Evolutionary conservation across 2,888 invertebrate genomes (phyloP), one percentile per base, ranked within the genome.

Genomic region (Meteorus colon): DNA sequence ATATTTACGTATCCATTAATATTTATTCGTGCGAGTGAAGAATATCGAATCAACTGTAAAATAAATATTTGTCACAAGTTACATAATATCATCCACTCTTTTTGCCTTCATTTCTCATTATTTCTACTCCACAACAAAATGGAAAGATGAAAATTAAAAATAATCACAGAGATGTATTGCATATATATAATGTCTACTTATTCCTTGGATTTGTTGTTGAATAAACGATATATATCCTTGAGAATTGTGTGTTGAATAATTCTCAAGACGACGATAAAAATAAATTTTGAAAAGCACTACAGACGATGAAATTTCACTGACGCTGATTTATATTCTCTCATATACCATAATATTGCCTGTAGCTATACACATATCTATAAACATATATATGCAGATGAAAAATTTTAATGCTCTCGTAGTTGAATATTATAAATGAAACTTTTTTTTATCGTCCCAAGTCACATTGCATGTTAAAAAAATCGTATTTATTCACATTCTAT

Each of bases 261-360:
- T 29, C 55, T 62, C n/a, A 63, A 60, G 73, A 73, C 63, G 65
- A 34, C 69, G 76, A 73, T 76, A 73, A 76, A 76, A 55, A 76
- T 73, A 73, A 76, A 67, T 68, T 69, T 34, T 68, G 73, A 76
- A 76, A 76, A 76, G 65, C 69, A 76, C 68, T 76, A 63, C 41
- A 74, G 73, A 65, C 72, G 72, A 76, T 76, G 72, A 76, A 45
- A 76, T 76, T 72, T 76, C 51, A 73, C 62, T 62, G 59, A 59
- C 66, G 48, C 37, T 76, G 72, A 76, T 73, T 76, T 66, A 72
- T 72, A 62, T 74, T 48, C 34, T 65, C 31, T 41, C 60, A 59
- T 55, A 34, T 55, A 19, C 55, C 19, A 55, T 19, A 55, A n/a
- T 8, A 55, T 55, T 55, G 19, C 55, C 19, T 24, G 8, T 19